Percentiles rank a stretch among this genome's conserved stretches.
Conservation (phyloP, 2,888 invertebrate genomes). For the Apamea epomidion region DNA sequence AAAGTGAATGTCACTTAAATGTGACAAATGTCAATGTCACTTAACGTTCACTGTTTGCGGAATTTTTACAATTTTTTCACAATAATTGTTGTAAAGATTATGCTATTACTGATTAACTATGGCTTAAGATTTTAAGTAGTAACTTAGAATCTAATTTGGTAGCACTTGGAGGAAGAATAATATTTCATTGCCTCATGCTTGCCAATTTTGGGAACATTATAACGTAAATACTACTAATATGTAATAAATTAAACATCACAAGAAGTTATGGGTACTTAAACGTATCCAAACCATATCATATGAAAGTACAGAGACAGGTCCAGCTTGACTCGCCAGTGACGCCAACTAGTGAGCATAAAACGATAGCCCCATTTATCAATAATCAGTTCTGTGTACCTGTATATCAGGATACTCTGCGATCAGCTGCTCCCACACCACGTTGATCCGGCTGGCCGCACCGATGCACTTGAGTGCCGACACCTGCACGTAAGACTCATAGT, state of each 20-base stretch:
- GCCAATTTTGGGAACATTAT: neutral
- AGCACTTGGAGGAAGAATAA: neutral
- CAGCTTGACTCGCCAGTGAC: neutral
- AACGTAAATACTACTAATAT: neutral
- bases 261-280: neutral
- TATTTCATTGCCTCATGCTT: neutral
- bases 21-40: neutral
- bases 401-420: conserved; percentile 90
- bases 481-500: conserved; percentile 94
- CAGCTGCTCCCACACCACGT: conserved; percentile 92
- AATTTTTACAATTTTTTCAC: neutral
- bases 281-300: neutral
- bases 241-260: neutral
- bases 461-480: conserved; percentile 94
- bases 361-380: neutral
- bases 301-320: neutral
- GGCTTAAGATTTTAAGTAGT: neutral
- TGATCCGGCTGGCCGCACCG: conserved; percentile 92
- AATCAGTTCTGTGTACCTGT: conserved; percentile 83
- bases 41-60: neutral
- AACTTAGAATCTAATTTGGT: neutral
- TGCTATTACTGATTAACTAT: neutral
- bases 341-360: neutral
- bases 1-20: neutral
- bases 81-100: neutral